phyloP scores from a whole-genome alignment of 2,888 invertebrate genomes.

The Nezara viridula region DNA sequence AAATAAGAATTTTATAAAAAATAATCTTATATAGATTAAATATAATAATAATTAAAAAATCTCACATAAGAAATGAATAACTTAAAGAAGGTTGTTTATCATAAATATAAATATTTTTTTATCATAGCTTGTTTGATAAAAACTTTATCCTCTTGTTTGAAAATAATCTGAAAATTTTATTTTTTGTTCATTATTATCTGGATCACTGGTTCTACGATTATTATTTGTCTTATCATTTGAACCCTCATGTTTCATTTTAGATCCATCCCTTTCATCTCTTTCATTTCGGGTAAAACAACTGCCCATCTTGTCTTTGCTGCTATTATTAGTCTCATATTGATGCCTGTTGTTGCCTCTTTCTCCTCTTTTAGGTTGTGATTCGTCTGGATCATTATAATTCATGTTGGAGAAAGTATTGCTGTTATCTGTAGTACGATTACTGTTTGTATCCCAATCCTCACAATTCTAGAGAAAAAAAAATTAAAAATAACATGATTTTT shows the following conservation, averaged over 20 bases:
- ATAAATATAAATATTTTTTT: too few species aligned
- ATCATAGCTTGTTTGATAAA: background rate
- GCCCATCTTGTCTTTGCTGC: background rate
- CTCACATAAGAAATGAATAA: too few species aligned
- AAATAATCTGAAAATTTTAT: constrained; percentile 50
- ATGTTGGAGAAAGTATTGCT: background rate
- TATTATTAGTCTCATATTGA: background rate
- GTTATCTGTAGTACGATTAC: constrained; percentile 1
- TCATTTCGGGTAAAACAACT: background rate
- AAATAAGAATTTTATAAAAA: too few species aligned
- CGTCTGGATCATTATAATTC: background rate
- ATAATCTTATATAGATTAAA: too few species aligned
- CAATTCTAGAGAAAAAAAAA: constrained; percentile 65
- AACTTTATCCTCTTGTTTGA: constrained; percentile 45
- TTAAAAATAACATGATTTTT: too few species aligned
- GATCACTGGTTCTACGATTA: background rate
- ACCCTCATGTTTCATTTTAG: background rate
- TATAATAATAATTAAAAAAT: too few species aligned
- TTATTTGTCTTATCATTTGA: constrained; percentile 33
- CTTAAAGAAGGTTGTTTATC: too few species aligned
- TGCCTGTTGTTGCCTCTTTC: constrained; percentile 36
- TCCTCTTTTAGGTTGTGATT: constrained; percentile 16
- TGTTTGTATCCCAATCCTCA: constrained; percentile 66
- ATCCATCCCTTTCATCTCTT: background rate
- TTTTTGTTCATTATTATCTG: constrained; percentile 41